These are phyloP conservation scores for Alentia gelatinosa DNA, from an alignment of 2,888 invertebrate species.

Conservation along the genomic window DNA sequence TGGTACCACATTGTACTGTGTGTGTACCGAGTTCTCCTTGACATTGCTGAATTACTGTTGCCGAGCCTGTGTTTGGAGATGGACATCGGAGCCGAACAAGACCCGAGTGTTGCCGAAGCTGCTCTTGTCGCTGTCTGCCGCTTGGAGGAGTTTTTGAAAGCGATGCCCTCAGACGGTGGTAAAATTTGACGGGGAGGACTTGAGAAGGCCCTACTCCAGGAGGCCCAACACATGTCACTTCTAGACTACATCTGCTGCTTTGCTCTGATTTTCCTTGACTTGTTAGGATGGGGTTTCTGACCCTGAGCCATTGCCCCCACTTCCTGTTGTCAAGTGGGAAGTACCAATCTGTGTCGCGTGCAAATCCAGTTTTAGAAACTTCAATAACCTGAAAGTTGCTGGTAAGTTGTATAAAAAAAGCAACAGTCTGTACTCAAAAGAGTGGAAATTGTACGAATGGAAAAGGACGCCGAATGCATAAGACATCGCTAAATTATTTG, in stretches of 20 bases:
- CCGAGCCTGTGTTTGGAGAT: not conserved
- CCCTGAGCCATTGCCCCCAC: not conserved
- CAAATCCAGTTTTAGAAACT: no score
- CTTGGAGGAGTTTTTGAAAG: not conserved
- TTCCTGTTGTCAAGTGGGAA: not conserved
- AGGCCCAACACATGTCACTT: not conserved
- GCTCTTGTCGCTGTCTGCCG: not conserved
- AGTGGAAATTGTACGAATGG: no score
- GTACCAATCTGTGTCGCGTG: not conserved
- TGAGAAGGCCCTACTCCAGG: not conserved
- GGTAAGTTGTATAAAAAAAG: no score
- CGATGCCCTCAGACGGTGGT: not conserved
- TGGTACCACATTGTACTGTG: not conserved
- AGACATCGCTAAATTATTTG: no score
- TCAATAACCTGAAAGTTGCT: no score
- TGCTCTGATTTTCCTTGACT: not conserved
- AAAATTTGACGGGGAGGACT: not conserved
- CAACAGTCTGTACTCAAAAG: no score
- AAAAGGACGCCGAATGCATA: no score
- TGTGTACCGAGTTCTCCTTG: not conserved
- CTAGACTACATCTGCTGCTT: not conserved
- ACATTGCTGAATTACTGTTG: not conserved
- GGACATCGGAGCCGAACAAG: not conserved
- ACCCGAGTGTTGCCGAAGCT: slow-evolving; percentile 22
- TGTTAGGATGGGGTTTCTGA: not conserved